These are phyloP conservation scores for Dicyrtoma fusca DNA, from an alignment of 2,888 invertebrate species.

Conservation along the genomic window DNA sequence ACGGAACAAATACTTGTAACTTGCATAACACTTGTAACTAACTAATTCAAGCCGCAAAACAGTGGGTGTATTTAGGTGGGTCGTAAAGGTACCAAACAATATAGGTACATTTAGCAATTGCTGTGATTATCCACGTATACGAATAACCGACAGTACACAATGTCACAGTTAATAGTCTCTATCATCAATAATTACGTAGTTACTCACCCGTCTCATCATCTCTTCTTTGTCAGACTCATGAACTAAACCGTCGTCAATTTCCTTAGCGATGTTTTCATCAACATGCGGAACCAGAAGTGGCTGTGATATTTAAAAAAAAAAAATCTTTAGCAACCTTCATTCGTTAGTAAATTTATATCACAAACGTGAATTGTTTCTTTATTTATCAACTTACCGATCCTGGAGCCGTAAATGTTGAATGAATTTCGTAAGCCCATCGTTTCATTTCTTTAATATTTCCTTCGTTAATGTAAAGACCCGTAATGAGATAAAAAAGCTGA, in stretches of 20 bases:
- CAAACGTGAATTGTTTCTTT: no score
- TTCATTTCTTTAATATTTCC: constrained; percentile 87
- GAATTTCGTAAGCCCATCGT: constrained; percentile 99
- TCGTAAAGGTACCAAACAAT: no score
- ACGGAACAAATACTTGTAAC: no score
- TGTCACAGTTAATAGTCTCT: not conserved
- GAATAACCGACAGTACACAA: not conserved
- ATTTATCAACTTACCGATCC: constrained; percentile 69
- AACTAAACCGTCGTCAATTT: constrained; percentile 83
- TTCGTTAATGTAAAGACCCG: constrained; percentile 79
- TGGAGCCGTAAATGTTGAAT: constrained; percentile 92
- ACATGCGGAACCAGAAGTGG: constrained; percentile 77
- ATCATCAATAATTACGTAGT: no score
- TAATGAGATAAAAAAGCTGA: constrained; percentile 83
- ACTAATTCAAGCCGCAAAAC: no score
- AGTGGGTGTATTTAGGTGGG: no score
- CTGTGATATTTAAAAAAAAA: constrained; percentile 63
- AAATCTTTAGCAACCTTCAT: no score
- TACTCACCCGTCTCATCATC: constrained; percentile 73
- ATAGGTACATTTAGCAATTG: no score
- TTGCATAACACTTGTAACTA: no score
- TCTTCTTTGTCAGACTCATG: constrained; percentile 89
- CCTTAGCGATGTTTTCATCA: constrained; percentile 83
- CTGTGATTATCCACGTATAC: no score
- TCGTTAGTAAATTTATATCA: no score